Evolutionary conservation across 1,140 invertebrate species (phyloP), one percentile per base, ranked within the genome.

Genomic region (Oryctes rhinoceros): DNA sequence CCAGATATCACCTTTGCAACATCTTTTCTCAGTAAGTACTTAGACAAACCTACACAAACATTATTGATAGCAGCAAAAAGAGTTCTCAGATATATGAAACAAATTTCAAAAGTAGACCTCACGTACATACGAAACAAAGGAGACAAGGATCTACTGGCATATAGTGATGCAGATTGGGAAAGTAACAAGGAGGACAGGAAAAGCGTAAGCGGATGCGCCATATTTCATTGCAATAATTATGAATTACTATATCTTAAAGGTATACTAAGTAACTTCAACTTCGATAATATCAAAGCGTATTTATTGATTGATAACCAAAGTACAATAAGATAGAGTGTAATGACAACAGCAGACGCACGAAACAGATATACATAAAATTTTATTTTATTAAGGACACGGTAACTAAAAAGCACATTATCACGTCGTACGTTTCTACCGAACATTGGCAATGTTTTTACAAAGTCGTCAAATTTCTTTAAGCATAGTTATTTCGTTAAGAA

Each of bases 231-330:
- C 9, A 37, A 37, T 6, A 71, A 71, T 71, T 37, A n/a, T n/a
- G 75, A 76, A 35, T 6, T 76, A 71, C 20, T 71, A 71, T 30
- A 71, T 71, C 35, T 71, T 4, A 71, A 71, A 71, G 65, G 65
- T 3, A 24, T 71, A 71, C 35, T 71, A 71, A 71, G 24, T 71
- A 37, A 71, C 65, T 37, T 71, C 20, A 71, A 71, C 7, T 6
- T 4, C 11, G 35, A 30, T 20, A 71, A 71, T 71, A 71, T 30
- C 24, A 71, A 24, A 71, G 65, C 35, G 24, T 67, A 48, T 3
- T 15, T 67, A 67, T 67, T 20, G n/a, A 20, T 18, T 67, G 65
- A 67, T 67, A 67, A 67, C 30, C n/a, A 30, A 67, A 67, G 65
- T 18, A 20, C 65, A 20, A 67, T 67, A 67, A 10, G 65, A 67